Conservation (phyloP, 2,113 vertebrate species). For the Maccullochella peelii region DNA sequence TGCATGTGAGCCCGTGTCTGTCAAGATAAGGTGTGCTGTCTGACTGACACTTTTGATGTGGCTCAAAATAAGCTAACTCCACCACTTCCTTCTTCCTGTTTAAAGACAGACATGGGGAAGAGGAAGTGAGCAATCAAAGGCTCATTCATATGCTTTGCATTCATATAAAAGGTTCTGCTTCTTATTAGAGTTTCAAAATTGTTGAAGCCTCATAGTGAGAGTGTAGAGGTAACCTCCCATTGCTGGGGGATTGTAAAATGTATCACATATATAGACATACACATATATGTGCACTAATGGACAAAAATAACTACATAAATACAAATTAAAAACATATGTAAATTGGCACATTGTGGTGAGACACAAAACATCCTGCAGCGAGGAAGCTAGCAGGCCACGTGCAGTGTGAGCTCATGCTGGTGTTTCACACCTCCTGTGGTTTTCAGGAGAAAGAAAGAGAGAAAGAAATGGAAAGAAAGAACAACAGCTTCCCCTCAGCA, state of each 20-base stretch:
- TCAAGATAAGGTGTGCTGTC: constrained; percentile 21
- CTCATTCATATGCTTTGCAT: constrained; percentile 10
- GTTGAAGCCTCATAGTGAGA: not conserved
- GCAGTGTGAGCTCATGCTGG: constrained; percentile 51
- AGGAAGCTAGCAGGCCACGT: constrained; percentile 51
- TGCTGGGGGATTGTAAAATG: constrained; percentile 19
- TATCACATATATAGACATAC: not conserved
- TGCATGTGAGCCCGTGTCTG: not conserved
- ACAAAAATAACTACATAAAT: constrained; percentile 44
- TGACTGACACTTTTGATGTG: constrained; percentile 38
- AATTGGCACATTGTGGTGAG: constrained; percentile 22
- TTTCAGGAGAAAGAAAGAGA: constrained; percentile 27
- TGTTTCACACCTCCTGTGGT: constrained; percentile 58
- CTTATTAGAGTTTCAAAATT: not conserved
- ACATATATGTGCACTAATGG: not conserved
- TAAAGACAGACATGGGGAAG: constrained; percentile 12
- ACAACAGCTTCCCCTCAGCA: constrained; percentile 22
- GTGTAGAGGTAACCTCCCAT: not conserved
- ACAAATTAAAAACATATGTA: constrained; percentile 33
- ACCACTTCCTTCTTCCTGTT: constrained; percentile 52
- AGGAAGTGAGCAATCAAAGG: not conserved
- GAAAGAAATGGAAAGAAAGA: constrained; percentile 34
- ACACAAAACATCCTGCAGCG: constrained; percentile 32
- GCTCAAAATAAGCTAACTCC: constrained; percentile 26
- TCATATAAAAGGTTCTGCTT: not conserved